Percentiles rank a stretch among this genome's conserved stretches.
Evolutionary conservation across 1,140 invertebrate genomes (phyloP).

Genomic region (Drosophila kohkoa): DNA sequence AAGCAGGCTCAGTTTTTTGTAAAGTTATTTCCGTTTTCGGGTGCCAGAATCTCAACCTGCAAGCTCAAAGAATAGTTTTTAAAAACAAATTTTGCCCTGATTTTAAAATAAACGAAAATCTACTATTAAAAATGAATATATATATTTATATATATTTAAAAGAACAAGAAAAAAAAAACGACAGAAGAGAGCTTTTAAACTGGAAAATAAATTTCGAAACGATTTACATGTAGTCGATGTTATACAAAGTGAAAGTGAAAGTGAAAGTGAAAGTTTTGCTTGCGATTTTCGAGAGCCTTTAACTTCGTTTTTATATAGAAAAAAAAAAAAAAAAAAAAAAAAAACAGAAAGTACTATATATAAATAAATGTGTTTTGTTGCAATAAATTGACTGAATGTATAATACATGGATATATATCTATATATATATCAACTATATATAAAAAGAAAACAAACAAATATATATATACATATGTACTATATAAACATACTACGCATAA

Average conservation of each 20-base stretch:
- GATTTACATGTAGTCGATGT: constrained; percentile 22
- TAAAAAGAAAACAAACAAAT: not conserved
- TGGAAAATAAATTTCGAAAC: constrained; percentile 29
- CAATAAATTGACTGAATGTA: constrained; percentile 80
- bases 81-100: not conserved
- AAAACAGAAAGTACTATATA: not conserved
- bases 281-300: constrained; percentile 36
- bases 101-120: constrained; percentile 3
- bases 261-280: constrained; percentile 25
- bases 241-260: constrained; percentile 21
- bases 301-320: constrained; percentile 22
- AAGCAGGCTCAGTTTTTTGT: constrained; percentile 10
- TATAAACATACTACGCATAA: constrained; percentile 15
- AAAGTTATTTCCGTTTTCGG: constrained; percentile 13
- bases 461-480: constrained; percentile 21
- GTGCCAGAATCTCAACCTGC: constrained; percentile 13
- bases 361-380: constrained; percentile 49
- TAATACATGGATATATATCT: constrained; percentile 29
- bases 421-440: constrained; percentile 13
- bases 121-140: not conserved
- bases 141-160: not conserved
- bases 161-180: not conserved
- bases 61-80: constrained; percentile 17
- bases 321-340: too few species aligned
- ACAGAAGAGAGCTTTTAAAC: constrained; percentile 31